These are phyloP conservation scores for Cybosia mesomella DNA, from an alignment of 2,888 invertebrate species.

Conservation along the genomic window DNA sequence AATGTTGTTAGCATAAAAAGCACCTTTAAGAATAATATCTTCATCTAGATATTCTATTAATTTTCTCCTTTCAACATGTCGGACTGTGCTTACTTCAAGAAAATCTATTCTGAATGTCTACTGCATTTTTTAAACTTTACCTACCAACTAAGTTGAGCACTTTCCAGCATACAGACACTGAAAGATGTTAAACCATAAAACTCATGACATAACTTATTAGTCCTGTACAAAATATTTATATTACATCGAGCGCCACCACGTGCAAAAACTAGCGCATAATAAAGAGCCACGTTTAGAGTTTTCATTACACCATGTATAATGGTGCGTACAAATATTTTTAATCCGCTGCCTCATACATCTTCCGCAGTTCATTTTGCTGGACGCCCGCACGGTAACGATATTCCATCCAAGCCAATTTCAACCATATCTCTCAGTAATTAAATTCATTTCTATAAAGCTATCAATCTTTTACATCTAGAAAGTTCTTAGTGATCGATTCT, in stretches of 20 bases:
- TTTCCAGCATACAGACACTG: too few species aligned
- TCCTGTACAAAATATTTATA: conserved; percentile 2
- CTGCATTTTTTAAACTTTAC: too few species aligned
- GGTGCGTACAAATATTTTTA: conserved; percentile 87
- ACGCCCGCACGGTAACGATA: conserved; percentile 71
- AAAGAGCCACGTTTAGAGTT: conserved; percentile 81
- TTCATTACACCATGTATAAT: conserved; percentile 86
- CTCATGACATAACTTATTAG: not conserved
- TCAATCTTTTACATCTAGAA: conserved; percentile 13
- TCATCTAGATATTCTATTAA: not conserved
- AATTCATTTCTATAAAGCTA: conserved; percentile 41
- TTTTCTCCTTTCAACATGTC: not conserved
- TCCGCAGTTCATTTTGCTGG: conserved; percentile 84
- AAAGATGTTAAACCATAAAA: not conserved
- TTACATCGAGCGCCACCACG: conserved; percentile 23
- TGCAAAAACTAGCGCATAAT: conserved; percentile 69
- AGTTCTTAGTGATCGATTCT: conserved; percentile 39
- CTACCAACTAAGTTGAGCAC: too few species aligned
- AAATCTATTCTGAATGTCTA: too few species aligned
- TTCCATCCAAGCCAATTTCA: conserved; percentile 41
- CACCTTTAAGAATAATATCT: not conserved
- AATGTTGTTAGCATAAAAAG: not conserved
- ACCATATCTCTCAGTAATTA: conserved; percentile 42
- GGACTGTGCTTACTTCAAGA: too few species aligned
- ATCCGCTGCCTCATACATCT: conserved; percentile 85